Evolutionary conservation across 2,888 invertebrate species (phyloP).

Genomic region (Aquatica leii): DNA sequence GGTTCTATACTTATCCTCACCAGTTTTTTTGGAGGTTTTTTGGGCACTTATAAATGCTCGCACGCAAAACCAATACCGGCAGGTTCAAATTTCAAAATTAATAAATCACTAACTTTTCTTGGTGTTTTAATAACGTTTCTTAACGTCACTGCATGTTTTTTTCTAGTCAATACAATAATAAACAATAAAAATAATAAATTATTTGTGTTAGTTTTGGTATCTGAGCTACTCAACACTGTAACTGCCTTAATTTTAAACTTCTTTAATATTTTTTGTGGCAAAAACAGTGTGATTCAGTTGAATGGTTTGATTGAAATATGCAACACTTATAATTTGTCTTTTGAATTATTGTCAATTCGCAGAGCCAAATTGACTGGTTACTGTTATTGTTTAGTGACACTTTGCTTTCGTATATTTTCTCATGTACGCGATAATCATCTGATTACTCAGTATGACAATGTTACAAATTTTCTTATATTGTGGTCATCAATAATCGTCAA

Average conservation of each 20-base stretch:
- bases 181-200: not conserved
- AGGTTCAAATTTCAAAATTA: constrained; percentile 1
- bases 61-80: not conserved
- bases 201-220: not conserved
- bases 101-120: not conserved
- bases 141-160: not conserved
- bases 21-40: constrained; percentile 4
- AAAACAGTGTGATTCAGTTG: not conserved
- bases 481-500: too few species aligned
- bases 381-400: too few species aligned
- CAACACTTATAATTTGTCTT: not conserved
- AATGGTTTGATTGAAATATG: constrained; percentile 3
- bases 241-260: not conserved
- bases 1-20: not conserved
- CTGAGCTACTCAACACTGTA: not conserved
- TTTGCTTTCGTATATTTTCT: too few species aligned
- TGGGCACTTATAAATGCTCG: not conserved
- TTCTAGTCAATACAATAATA: not conserved
- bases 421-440: too few species aligned
- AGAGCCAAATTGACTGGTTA: too few species aligned
- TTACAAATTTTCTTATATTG: too few species aligned
- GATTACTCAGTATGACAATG: too few species aligned
- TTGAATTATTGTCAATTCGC: too few species aligned
- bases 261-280: not conserved
- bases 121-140: not conserved